These are phyloP conservation scores for Eilema sororculum DNA, from an alignment of 2,888 invertebrate genomes.

Conservation along the genomic window DNA sequence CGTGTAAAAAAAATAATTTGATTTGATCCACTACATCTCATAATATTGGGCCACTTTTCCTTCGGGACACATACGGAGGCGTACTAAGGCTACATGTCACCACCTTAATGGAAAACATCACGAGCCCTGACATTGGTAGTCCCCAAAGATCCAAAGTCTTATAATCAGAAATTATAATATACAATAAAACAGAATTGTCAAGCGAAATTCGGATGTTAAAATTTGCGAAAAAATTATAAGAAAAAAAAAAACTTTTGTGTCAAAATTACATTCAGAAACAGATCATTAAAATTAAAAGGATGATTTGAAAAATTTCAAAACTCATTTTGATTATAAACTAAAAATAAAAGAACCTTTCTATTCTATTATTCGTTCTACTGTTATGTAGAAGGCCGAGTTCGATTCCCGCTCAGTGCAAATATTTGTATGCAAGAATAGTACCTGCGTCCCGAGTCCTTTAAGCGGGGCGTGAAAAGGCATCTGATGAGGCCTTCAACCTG, in stretches of 20 bases:
- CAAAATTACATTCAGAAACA: not conserved
- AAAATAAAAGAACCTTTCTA: no score
- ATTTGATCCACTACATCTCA: not conserved
- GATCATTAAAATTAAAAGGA: not conserved
- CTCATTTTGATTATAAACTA: not conserved
- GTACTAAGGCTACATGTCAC: slow-evolving; percentile 67
- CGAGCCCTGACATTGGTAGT: slow-evolving; percentile 63
- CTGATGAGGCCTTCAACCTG: no score
- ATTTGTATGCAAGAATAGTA: no score
- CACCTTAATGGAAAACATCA: slow-evolving; percentile 76
- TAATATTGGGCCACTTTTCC: slow-evolving; percentile 38
- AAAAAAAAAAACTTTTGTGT: not conserved
- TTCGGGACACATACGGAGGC: slow-evolving; percentile 54
- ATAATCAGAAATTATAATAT: slow-evolving; percentile 43
- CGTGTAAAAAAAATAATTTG: no score
- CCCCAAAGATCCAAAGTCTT: slow-evolving; percentile 54
- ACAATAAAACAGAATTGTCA: slow-evolving; percentile 2
- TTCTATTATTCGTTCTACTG: no score
- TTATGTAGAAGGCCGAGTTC: no score
- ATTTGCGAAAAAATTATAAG: not conserved
- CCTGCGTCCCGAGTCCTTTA: no score
- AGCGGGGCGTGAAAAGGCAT: no score
- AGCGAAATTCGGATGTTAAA: not conserved
- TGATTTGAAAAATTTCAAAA: not conserved
- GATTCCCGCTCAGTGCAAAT: no score